Base-by-base conservation (phyloP, 2,888 invertebrate species). In the Acanthosoma haemorrhoidale region DNA sequence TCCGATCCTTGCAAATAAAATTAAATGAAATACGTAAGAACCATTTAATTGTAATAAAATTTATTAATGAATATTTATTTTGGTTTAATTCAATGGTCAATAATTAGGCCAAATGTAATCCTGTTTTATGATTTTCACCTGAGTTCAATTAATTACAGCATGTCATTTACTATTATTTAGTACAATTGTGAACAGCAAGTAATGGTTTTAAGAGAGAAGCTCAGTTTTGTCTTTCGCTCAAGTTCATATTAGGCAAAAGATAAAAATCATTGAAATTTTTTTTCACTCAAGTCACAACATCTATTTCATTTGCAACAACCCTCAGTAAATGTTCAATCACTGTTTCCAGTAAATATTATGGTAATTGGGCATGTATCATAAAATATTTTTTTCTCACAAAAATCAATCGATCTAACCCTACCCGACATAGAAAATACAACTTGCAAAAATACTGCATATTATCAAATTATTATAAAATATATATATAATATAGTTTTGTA, bases 361-460 rank as follows among this genome's bases (percentile, higher is more conserved):
- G 25, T 51, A 25, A 25, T 25, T 51, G 29, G 25, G 51, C 51
- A 51, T 51, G 51, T 51, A 51, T 51, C 29, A 51, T 51, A 51
- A 51, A 51, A 59, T 59, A 59, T 32, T 59, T 15, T 60, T 60
- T 34, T 61, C 36, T 61, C 34, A 31, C 32, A 31, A 61, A 70
- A 72, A 72, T 68, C 59, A 69, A 70, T 71, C 64, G 63, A 66
- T 69, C 72, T 72, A 72, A 70, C 60, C 57, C 72, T 73, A 71
- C 64, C 51, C 58, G 63, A 70, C 70, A 72, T 73, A 73, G 70
- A 73, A 73, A 73, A 72, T 73, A 72, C 71, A 69, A 66, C 71
- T 72, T 74, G 77, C 76, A 75, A 77, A 78, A 73, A 74, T 73
- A 74, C 73, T 73, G 72, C 73, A 69, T 71, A 70, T 74, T 69